A percentile compares a stretch with the other conserved stretches of the same genome.
These are phyloP conservation scores for Drosophila suboccidentalis DNA, from an alignment of 2,888 invertebrate species.

Conservation along the genomic window DNA sequence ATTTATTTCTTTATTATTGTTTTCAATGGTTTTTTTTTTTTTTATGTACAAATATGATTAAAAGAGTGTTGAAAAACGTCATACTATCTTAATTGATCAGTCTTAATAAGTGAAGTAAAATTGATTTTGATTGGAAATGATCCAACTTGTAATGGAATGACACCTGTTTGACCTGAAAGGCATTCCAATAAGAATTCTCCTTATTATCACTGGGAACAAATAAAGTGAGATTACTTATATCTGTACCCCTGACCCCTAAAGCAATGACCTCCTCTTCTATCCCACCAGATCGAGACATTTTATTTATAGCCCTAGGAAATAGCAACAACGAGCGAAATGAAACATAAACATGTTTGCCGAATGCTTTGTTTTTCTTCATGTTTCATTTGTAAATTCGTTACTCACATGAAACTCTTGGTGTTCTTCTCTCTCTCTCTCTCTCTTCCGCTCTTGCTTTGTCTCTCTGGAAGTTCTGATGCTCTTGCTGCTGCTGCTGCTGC, in stretches of 20 bases:
- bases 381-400: conserved; percentile 19
- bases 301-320: conserved; percentile 41
- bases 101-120: conserved; percentile 1
- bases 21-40: conserved; percentile 5
- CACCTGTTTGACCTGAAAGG: conserved; percentile 4
- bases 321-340: conserved; percentile 17
- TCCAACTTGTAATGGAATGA: background rate
- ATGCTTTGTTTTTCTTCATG: conserved; percentile 11
- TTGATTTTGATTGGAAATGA: background rate
- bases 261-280: conserved; percentile 1
- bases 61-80: conserved; percentile 9
- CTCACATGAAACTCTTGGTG: conserved; percentile 41
- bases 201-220: background rate
- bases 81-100: conserved; percentile 4
- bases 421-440: conserved; percentile 12
- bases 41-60: background rate
- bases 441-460: background rate
- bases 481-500: background rate
- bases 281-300: conserved; percentile 3
- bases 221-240: background rate
- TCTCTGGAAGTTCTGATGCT: conserved; percentile 16
- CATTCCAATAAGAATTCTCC: background rate
- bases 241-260: conserved; percentile 19
- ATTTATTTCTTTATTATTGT: conserved; percentile 7
- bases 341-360: conserved; percentile 44